Evolutionary conservation across 2,797 vertebrate genomes (phyloP).

Genomic region (Synanceia verrucosa): DNA sequence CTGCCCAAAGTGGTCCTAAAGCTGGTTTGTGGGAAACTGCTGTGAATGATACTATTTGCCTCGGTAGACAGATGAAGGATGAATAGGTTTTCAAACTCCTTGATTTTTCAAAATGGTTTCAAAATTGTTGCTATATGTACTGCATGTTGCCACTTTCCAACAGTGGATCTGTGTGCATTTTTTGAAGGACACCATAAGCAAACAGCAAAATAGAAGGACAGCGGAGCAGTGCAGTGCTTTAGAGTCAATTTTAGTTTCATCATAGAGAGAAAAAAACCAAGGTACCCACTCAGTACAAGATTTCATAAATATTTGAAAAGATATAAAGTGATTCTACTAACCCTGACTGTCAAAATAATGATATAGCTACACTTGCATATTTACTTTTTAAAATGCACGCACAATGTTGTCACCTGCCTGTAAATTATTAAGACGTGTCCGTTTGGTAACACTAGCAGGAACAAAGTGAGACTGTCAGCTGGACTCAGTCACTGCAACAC

Average conservation of each 20-base stretch:
- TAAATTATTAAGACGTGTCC: conserved; percentile 15
- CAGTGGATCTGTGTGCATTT: background rate
- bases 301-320: background rate
- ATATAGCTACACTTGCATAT: background rate
- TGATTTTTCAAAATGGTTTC: conserved; percentile 8
- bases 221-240: background rate
- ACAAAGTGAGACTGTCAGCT: conserved; percentile 38
- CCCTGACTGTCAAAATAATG: background rate
- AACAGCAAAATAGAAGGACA: background rate
- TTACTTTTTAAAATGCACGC: no score
- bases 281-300: background rate
- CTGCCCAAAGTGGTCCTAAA: background rate
- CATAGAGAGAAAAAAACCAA: background rate
- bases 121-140: background rate
- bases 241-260: background rate
- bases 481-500: background rate
- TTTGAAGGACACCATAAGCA: background rate
- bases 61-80: background rate
- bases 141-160: background rate
- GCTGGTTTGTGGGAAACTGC: background rate
- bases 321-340: background rate
- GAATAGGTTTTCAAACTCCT: conserved; percentile 11
- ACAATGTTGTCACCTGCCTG: background rate
- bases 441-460: conserved; percentile 27
- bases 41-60: background rate